phyloP scores from a whole-genome alignment of 2,888 invertebrate genomes.

The Schizaphis graminum region DNA sequence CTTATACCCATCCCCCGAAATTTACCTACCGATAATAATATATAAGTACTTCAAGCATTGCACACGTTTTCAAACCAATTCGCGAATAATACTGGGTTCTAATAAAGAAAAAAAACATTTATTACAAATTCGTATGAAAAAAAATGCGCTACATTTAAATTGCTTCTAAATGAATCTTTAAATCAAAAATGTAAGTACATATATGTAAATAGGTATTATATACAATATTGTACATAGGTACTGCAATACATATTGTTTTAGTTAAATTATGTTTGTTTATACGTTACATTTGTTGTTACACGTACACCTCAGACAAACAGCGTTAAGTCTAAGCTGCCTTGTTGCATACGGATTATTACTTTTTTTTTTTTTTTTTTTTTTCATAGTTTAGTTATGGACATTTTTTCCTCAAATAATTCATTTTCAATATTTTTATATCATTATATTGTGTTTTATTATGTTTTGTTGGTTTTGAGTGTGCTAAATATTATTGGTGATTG shows the following conservation, averaged over 20 bases:
- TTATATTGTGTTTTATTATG: neutral
- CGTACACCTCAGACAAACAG: neutral
- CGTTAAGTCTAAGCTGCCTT: neutral
- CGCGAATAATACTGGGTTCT: slow-evolving; percentile 41
- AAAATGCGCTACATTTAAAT: slow-evolving; percentile 27
- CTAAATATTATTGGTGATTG: slow-evolving; percentile 57
- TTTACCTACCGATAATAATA: slow-evolving; percentile 35
- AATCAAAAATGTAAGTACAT: neutral
- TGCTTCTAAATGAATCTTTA: neutral
- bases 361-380: neutral
- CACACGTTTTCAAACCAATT: slow-evolving; percentile 45
- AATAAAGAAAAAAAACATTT: slow-evolving; percentile 25
- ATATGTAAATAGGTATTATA: neutral
- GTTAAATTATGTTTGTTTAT: neutral
- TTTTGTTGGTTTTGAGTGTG: slow-evolving; percentile 33
- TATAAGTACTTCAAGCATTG: slow-evolving; percentile 48
- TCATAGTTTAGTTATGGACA: neutral
- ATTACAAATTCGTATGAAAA: slow-evolving; percentile 32
- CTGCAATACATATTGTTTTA: neutral
- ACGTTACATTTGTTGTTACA: neutral
- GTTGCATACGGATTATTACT: neutral
- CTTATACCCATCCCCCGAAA: slow-evolving; percentile 44
- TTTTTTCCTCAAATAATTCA: slow-evolving; percentile 20
- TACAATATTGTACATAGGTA: neutral
- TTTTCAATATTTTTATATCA: slow-evolving; percentile 22